Conservation (phyloP, 2,113 vertebrate species). For the Pomatostomus ruficeps region DNA sequence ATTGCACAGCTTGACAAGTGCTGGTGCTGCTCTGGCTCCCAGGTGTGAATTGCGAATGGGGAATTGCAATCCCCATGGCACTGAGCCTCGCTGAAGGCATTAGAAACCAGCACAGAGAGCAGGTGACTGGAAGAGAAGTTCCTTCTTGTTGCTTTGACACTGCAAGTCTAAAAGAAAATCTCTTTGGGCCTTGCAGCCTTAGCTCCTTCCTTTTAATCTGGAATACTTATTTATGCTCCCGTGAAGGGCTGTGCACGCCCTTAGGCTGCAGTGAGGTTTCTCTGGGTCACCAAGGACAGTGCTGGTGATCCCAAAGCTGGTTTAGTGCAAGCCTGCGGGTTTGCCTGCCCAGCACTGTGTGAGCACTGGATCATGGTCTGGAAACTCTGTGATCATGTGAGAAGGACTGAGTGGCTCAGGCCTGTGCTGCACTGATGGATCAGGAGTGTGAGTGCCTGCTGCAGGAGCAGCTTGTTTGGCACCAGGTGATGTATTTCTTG, state of each 20-base stretch:
- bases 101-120: not conserved
- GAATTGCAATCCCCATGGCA: not conserved
- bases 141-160: not conserved
- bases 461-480: not conserved
- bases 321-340: not conserved
- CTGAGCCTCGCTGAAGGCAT: not conserved
- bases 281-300: not conserved
- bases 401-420: not conserved
- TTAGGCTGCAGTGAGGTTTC: not conserved
- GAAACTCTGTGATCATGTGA: not conserved
- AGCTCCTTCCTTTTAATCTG: not conserved
- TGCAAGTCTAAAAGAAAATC: not conserved
- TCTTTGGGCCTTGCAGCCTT: not conserved
- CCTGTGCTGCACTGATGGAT: not conserved
- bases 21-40: not conserved
- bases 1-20: not conserved
- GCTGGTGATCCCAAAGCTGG: not conserved
- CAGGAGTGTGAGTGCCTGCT: not conserved
- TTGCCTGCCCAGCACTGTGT: not conserved
- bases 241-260: not conserved
- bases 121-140: not conserved
- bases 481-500: not conserved
- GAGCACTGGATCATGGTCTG: not conserved
- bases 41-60: not conserved
- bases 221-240: not conserved